These are phyloP conservation scores for Callionymus lyra DNA, from an alignment of 2,113 vertebrate genomes.

Conservation along the genomic window DNA sequence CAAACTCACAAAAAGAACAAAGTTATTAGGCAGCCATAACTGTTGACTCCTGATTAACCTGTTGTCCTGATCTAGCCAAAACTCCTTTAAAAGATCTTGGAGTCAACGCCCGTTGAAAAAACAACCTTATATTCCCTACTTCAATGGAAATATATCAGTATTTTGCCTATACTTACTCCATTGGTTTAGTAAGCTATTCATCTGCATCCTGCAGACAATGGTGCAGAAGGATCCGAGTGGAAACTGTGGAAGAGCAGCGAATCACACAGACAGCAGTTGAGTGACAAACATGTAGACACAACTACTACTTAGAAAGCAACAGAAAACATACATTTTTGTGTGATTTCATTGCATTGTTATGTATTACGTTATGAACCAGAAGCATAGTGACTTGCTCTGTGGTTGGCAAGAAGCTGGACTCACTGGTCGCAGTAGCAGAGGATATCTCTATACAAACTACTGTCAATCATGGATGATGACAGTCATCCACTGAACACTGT, in stretches of 20 bases:
- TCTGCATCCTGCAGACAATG: slow-evolving; percentile 60
- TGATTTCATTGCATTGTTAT: too few relatives aligned
- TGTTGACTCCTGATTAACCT: slow-evolving; percentile 6
- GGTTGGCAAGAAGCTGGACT: too few relatives aligned
- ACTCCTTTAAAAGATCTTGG: too few relatives aligned
- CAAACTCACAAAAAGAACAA: too few relatives aligned
- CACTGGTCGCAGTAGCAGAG: too few relatives aligned
- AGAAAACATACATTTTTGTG: not conserved
- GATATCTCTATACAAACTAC: too few relatives aligned
- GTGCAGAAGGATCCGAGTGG: slow-evolving; percentile 36
- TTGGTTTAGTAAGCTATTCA: slow-evolving; percentile 69
- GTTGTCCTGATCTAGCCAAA: slow-evolving; percentile 3
- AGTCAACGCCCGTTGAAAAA: slow-evolving; percentile 1
- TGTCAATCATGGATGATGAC: too few relatives aligned
- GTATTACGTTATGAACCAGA: too few relatives aligned
- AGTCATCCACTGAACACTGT: too few relatives aligned
- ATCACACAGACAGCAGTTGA: slow-evolving; percentile 42
- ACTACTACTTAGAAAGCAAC: slow-evolving; percentile 5
- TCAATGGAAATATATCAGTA: not conserved
- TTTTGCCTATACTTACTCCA: slow-evolving; percentile 63
- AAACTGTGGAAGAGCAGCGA: slow-evolving; percentile 53
- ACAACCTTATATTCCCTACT: too few relatives aligned
- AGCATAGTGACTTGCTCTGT: too few relatives aligned
- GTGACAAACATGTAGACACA: slow-evolving; percentile 13
- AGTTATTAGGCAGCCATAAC: too few relatives aligned